Evolutionary conservation across 2,888 invertebrate genomes (phyloP).

Genomic region (Drosophila fungiperda): DNA sequence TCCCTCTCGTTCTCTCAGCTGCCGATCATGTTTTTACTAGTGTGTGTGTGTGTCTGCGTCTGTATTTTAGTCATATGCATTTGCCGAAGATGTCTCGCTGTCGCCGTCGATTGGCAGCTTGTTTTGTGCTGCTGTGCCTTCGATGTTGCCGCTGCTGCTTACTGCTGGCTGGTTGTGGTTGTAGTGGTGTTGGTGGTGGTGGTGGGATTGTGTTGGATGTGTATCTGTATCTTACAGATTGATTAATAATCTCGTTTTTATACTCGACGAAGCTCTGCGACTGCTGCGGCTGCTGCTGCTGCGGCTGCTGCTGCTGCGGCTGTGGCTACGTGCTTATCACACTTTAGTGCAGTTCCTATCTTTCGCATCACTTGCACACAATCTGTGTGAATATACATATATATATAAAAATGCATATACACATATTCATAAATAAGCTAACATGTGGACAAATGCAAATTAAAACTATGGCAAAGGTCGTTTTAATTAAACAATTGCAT

Average conservation of each 20-base stretch:
- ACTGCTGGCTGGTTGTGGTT: slow-evolving; percentile 14
- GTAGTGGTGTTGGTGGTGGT: slow-evolving; percentile 41
- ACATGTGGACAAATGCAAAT: slow-evolving; percentile 28
- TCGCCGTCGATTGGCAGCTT: slow-evolving; percentile 63
- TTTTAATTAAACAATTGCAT: slow-evolving; percentile 68
- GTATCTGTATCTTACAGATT: slow-evolving; percentile 77
- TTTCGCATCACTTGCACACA: slow-evolving; percentile 48
- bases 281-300: slow-evolving; percentile 14
- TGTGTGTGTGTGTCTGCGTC: slow-evolving; percentile 18
- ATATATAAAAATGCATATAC: background rate
- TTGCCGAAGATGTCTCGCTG: slow-evolving; percentile 64
- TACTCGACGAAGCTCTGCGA: slow-evolving; percentile 44
- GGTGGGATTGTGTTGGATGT: slow-evolving; percentile 52
- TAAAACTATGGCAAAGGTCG: slow-evolving; percentile 56
- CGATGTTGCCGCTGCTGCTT: slow-evolving; percentile 16
- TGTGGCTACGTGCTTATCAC: slow-evolving; percentile 73
- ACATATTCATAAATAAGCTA: background rate
- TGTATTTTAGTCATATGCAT: slow-evolving; percentile 60
- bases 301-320: slow-evolving; percentile 12
- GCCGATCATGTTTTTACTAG: slow-evolving; percentile 44
- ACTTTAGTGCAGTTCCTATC: slow-evolving; percentile 72
- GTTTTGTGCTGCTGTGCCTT: slow-evolving; percentile 41
- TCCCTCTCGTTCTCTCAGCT: slow-evolving; percentile 34
- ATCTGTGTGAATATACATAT: slow-evolving; percentile 18
- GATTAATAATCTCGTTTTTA: slow-evolving; percentile 78